Conservation (phyloP, 2,888 invertebrate genomes). For the Drosophila niveifrons region DNA sequence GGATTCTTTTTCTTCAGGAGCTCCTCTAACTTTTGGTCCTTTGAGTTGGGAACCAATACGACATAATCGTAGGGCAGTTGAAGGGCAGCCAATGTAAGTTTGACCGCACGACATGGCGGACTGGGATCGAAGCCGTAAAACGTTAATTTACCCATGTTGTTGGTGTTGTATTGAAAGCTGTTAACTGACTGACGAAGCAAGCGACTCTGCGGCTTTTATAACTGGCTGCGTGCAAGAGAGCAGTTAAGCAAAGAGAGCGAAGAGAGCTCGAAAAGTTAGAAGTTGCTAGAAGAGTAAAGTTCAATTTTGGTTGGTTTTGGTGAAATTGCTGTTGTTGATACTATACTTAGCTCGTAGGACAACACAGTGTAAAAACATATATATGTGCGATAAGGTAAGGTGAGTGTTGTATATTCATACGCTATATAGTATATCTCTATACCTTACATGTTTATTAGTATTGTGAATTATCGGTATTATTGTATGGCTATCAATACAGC, state of each 20-base stretch:
- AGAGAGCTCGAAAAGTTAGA: not conserved
- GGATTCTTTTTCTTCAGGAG: constrained; percentile 81
- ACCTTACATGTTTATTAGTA: not conserved
- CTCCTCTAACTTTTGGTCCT: constrained; percentile 64
- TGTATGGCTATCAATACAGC: not conserved
- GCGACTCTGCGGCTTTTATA: not conserved
- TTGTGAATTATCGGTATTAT: not conserved
- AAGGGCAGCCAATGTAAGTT: constrained; percentile 88
- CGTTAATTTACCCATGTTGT: constrained; percentile 58
- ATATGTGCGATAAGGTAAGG: not conserved
- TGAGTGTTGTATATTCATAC: not conserved
- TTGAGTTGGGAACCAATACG: constrained; percentile 46
- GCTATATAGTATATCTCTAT: not conserved
- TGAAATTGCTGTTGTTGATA: not conserved
- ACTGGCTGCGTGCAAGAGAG: not conserved
- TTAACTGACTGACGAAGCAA: constrained; percentile 12
- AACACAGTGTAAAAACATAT: not conserved
- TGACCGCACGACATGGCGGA: constrained; percentile 88
- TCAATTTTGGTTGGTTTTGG: not conserved
- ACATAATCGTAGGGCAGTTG: constrained; percentile 85
- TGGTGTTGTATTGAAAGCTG: not conserved
- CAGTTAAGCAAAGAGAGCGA: not conserved
- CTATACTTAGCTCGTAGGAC: not conserved
- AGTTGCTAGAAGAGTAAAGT: constrained; percentile 10
- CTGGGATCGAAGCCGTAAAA: constrained; percentile 84